phyloP scores from a whole-genome alignment of 2,113 vertebrate genomes.

The Poeciliopsis turrubarensis region DNA sequence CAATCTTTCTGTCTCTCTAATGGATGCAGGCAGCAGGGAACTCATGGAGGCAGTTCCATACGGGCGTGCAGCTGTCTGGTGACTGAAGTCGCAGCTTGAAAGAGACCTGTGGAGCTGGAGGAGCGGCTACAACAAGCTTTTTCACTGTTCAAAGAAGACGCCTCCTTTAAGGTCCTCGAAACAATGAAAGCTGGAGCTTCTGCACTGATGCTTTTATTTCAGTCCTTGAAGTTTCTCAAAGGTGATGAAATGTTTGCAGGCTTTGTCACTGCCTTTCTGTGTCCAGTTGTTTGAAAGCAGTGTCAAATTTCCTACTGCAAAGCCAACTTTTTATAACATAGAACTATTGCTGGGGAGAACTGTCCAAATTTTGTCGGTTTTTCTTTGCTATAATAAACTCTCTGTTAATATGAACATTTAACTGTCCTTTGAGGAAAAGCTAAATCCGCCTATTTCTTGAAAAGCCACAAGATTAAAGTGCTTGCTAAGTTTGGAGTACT shows the following conservation, averaged over 20 bases:
- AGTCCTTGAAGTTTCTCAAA: constrained; percentile 22
- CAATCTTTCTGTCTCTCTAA: constrained; percentile 51
- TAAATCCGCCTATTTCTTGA: constrained; percentile 10
- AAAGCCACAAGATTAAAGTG: constrained; percentile 23
- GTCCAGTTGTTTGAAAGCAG: constrained; percentile 7
- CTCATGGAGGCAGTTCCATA: constrained; percentile 68
- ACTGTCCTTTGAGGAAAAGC: not conserved
- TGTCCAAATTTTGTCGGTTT: not conserved
- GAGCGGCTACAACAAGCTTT: constrained; percentile 32
- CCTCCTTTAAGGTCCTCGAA: constrained; percentile 14
- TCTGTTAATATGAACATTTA: not conserved
- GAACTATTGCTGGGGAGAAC: not conserved
- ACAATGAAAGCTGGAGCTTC: not conserved
- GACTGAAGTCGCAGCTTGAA: constrained; percentile 78
- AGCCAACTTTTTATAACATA: constrained; percentile 3
- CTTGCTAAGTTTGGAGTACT: constrained; percentile 16
- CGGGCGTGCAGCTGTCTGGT: constrained; percentile 81
- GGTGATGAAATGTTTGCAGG: constrained; percentile 16
- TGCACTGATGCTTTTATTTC: constrained; percentile 16
- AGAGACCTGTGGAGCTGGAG: constrained; percentile 57
- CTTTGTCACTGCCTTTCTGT: not conserved
- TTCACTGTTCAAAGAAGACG: constrained; percentile 42
- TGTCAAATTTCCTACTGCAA: constrained; percentile 22
- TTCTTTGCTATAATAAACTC: constrained; percentile 2
- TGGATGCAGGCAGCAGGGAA: constrained; percentile 59